Evolutionary conservation across 2,113 vertebrate genomes (phyloP).

Genomic region (Balaeniceps rex): DNA sequence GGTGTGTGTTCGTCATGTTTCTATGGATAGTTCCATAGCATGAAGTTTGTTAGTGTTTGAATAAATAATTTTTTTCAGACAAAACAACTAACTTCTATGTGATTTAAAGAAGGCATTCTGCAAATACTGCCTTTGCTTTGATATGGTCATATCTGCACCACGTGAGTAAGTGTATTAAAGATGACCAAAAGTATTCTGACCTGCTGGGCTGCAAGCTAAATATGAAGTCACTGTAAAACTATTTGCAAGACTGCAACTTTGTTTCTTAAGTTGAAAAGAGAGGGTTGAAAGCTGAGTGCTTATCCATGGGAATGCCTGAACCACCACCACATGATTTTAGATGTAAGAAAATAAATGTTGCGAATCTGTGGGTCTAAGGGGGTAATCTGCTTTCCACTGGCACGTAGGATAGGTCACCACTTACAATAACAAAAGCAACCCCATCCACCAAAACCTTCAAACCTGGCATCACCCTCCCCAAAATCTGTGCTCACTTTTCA

Average conservation of each 20-base stretch:
- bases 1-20: accelerated
- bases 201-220: background rate
- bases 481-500: background rate
- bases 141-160: background rate
- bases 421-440: background rate
- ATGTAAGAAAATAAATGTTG: background rate
- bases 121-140: background rate
- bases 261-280: background rate
- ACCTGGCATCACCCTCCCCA: background rate
- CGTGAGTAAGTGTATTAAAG: background rate
- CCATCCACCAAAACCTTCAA: background rate
- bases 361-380: background rate
- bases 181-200: background rate
- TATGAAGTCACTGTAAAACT: background rate
- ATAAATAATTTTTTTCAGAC: background rate
- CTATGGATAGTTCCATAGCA: background rate
- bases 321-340: background rate
- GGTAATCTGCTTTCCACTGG: background rate
- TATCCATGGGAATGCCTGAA: background rate
- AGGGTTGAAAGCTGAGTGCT: background rate
- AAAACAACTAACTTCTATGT: background rate
- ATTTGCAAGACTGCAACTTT: background rate
- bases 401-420: background rate
- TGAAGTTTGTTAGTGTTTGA: background rate
- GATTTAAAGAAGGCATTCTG: background rate